Conservation (phyloP, 2,113 vertebrate genomes). For the Seriola rivoliana region DNA sequence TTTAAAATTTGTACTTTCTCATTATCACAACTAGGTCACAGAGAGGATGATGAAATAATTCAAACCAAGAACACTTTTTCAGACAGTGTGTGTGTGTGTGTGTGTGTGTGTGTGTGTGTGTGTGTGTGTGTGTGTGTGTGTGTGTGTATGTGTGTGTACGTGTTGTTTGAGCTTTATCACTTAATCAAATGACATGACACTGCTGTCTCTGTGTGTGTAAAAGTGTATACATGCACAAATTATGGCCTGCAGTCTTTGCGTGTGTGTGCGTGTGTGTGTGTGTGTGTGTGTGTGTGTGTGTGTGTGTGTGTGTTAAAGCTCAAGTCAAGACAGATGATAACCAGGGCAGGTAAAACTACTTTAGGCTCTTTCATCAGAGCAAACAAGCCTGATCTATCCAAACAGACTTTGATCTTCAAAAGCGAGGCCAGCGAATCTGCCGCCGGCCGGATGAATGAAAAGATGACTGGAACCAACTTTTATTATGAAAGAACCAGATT, state of each 20-base stretch:
- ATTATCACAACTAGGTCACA: neutral
- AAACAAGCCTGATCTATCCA: slow-evolving; percentile 80
- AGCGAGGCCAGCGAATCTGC: slow-evolving; percentile 47
- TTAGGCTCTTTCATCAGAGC: slow-evolving; percentile 82
- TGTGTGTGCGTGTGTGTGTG: slow-evolving; percentile 11
- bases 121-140: slow-evolving; percentile 17
- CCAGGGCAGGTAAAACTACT: slow-evolving; percentile 51
- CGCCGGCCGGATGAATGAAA: neutral
- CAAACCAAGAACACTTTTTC: neutral
- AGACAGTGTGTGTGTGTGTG: slow-evolving; percentile 5
- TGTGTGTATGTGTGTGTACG: slow-evolving; percentile 21
- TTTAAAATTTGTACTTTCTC: neutral
- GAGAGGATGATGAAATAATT: neutral
- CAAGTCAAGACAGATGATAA: slow-evolving; percentile 74
- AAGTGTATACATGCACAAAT: neutral
- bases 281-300: slow-evolving; percentile 27
- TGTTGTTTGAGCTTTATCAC: slow-evolving; percentile 7
- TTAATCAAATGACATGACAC: slow-evolving; percentile 33
- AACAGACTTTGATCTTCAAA: slow-evolving; percentile 85
- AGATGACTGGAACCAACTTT: neutral
- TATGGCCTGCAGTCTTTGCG: neutral
- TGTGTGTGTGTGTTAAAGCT: slow-evolving; percentile 27
- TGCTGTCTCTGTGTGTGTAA: slow-evolving; percentile 7
- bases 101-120: slow-evolving; percentile 18
- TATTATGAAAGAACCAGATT: neutral